Conservation (phyloP, 2,888 invertebrate genomes). For the Nemotelus pantherinus region DNA sequence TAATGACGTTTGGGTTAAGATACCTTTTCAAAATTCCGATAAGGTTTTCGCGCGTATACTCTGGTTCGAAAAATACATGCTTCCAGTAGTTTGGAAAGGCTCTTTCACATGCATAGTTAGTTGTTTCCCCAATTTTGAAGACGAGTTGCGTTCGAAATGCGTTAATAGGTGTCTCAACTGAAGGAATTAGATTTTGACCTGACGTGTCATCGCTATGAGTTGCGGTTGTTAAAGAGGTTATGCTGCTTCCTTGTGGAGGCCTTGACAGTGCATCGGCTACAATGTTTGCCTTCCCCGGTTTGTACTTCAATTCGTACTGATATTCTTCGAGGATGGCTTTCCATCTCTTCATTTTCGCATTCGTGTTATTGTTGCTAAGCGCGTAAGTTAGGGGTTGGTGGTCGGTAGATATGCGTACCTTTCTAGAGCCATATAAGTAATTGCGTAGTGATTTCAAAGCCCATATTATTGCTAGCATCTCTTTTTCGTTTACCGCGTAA, state of each 20-base stretch:
- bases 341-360: neutral
- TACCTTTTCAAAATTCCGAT: constrained; percentile 15
- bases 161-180: too few relatives aligned
- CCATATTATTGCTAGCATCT: constrained; percentile 7
- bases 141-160: neutral
- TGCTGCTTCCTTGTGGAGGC: neutral
- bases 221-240: too few relatives aligned
- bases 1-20: constrained; percentile 24
- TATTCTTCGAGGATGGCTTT: constrained; percentile 1
- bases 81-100: neutral
- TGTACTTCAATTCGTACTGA: neutral
- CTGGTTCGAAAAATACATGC: neutral
- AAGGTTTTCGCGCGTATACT: neutral
- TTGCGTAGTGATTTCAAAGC: neutral
- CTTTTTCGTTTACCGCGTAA: constrained; percentile 7
- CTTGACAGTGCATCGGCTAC: neutral
- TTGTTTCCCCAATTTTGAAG: neutral
- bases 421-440: constrained; percentile 1
- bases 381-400: constrained; percentile 8
- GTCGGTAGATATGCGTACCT: neutral
- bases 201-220: too few relatives aligned
- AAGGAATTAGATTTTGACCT: too few relatives aligned
- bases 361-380: neutral
- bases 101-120: neutral
- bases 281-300: constrained; percentile 12